Percentiles rank a stretch among this genome's conserved stretches.
Evolutionary conservation across 2,888 invertebrate genomes (phyloP).

Genomic region (Diadromus collaris): DNA sequence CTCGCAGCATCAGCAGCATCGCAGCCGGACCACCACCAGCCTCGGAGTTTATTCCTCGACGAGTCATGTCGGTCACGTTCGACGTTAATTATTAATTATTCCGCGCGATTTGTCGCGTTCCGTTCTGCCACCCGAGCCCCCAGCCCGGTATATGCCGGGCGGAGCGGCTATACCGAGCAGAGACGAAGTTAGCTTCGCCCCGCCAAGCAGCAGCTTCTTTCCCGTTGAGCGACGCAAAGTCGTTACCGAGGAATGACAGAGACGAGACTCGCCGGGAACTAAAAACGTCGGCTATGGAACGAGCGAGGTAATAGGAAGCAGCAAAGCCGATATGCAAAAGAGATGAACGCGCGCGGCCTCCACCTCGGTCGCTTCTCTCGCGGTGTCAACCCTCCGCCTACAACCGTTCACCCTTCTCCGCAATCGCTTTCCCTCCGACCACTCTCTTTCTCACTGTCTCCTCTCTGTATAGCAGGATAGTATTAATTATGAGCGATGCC

Average conservation of each 20-base stretch:
- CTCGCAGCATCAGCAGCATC: constrained; percentile 1
- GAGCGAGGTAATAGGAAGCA: constrained; percentile 2
- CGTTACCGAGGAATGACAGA: constrained; percentile 47
- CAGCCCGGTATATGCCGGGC: constrained; percentile 4
- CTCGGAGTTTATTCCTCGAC: constrained; percentile 46
- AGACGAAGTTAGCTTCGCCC: constrained; percentile 33
- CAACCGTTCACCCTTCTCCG: constrained; percentile 25
- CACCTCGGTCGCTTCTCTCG: not conserved
- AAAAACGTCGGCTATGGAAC: constrained; percentile 17
- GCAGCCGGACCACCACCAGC: constrained; percentile 25
- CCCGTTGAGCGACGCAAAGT: constrained; percentile 41
- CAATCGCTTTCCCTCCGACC: constrained; percentile 28
- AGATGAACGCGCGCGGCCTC: constrained; percentile 37
- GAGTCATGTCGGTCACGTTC: constrained; percentile 62
- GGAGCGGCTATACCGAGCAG: not conserved
- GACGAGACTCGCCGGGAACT: constrained; percentile 48
- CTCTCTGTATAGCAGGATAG: constrained; percentile 35
- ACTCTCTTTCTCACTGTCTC: constrained; percentile 32
- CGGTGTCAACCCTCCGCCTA: constrained; percentile 44
- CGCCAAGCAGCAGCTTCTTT: constrained; percentile 45
- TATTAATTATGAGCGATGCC: constrained; percentile 57
- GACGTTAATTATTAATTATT: constrained; percentile 70
- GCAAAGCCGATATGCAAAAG: constrained; percentile 43
- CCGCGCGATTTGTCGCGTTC: constrained; percentile 65
- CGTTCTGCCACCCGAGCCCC: constrained; percentile 14